Base-by-base conservation (phyloP, 1,140 invertebrate species). In the Zeugodacus cucurbitae region DNA sequence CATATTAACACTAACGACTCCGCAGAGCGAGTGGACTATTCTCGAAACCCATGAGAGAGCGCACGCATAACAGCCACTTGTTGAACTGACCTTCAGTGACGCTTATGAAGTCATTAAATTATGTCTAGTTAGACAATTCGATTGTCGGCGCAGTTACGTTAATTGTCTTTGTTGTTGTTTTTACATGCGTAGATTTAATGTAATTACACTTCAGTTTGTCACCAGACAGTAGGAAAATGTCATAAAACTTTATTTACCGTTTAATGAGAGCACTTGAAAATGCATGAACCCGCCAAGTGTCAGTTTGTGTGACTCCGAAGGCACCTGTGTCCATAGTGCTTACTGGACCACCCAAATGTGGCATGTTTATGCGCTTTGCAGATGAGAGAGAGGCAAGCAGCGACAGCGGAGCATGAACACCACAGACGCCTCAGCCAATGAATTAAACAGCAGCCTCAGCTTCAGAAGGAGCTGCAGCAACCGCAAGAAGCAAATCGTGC, bases 401-500 rank as follows among this genome's bases (percentile, higher is more conserved):
- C 17, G 22, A 22, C 37, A 74, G 11, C 70, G 17, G 11, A 17
- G 48, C 48, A 54, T 54, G 4, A 54, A 54, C 48, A 0, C 48
- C 48, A 54, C 48, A 54, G 48, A 54, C 48, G 48, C 14, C 2
- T 4, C 48, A 54, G 20, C 48, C 48, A 54, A 54, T 54, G 48
- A 54, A 62, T 62, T 62, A 62, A 62, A 62, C 58, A 74, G 32
- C 74, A 82, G 41, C 44, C 20, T 14, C 17, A 44, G 37, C 70
- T n/a, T 37, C 74, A 48, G 41, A 37, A 41, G 22, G 22, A 78
- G 74, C 41, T 37, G 20, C 37, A 26, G 41, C 37, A 44, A 78
- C 74, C 74, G 20, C 74, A 78, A 26, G 22, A 41, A 82, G 74
- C 74, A 82, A 82, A 82, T 82, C 74, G 74, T 82, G 74, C 44